A percentile compares a stretch with the other conserved stretches of the same genome.
These are phyloP conservation scores for Zosterops borbonicus DNA, from an alignment of 2,113 vertebrate genomes.

Conservation along the genomic window DNA sequence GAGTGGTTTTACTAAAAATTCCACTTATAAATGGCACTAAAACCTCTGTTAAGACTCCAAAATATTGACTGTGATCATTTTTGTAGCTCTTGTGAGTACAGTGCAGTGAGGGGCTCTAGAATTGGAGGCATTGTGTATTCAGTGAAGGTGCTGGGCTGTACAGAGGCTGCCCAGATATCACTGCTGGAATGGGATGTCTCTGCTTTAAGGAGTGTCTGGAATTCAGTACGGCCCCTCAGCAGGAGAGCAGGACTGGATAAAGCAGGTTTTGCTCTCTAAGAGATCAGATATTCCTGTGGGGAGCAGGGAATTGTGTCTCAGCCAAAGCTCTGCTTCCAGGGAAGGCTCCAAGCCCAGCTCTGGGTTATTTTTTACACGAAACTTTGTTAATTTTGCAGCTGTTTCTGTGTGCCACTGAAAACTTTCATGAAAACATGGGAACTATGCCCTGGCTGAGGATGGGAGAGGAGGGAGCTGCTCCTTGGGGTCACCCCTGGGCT, in stretches of 20 bases:
- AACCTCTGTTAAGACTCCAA: background rate
- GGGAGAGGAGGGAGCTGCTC: background rate
- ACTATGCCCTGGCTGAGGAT: background rate
- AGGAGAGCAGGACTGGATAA: background rate
- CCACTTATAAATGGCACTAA: background rate
- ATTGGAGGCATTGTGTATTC: accelerated
- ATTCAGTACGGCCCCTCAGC: background rate
- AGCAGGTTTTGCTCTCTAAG: background rate
- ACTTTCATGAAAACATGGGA: too few species aligned
- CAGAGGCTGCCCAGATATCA: background rate
- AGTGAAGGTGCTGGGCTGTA: background rate
- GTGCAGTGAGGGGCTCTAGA: background rate
- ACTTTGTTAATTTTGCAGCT: background rate
- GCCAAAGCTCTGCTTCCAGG: background rate
- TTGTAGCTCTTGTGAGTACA: background rate
- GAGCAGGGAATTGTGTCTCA: background rate
- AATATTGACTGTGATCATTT: background rate
- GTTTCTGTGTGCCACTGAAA: background rate
- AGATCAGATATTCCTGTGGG: background rate
- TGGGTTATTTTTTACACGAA: background rate
- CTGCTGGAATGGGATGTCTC: background rate
- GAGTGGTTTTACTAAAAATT: background rate
- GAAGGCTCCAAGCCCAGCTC: background rate
- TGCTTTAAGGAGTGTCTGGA: background rate
- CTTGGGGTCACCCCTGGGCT: background rate